These are phyloP conservation scores for Scomber japonicus DNA, from an alignment of 2,113 vertebrate genomes.

Conservation along the genomic window DNA sequence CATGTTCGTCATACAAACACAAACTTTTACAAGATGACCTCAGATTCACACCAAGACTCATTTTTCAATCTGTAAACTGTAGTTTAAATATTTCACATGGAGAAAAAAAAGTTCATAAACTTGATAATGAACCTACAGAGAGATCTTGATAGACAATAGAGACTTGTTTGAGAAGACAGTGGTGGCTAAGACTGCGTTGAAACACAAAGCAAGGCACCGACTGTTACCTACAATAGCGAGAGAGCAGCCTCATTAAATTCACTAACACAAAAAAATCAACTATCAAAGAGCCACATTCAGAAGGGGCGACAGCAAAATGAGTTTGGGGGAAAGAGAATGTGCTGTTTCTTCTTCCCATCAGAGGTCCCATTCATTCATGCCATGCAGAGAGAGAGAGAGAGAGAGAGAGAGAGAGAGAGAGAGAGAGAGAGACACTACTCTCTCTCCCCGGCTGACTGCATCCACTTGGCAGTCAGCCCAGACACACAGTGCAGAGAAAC, in stretches of 20 bases:
- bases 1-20: neutral
- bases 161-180: conserved; percentile 19
- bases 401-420: too few species aligned
- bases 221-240: conserved; percentile 37
- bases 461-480: conserved; percentile 66
- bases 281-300: conserved; percentile 73
- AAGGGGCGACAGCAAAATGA: conserved; percentile 39
- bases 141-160: conserved; percentile 20
- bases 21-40: neutral
- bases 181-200: conserved; percentile 13
- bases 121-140: neutral
- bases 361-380: conserved; percentile 70
- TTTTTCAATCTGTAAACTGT: neutral
- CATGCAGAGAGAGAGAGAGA: conserved; percentile 20
- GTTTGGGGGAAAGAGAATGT: conserved; percentile 48
- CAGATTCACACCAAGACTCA: neutral
- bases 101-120: neutral
- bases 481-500: conserved; percentile 48
- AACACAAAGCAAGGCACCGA: conserved; percentile 40
- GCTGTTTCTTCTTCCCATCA: conserved; percentile 60
- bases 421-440: neutral
- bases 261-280: conserved; percentile 54
- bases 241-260: conserved; percentile 67
- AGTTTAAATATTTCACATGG: neutral
- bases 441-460: conserved; percentile 23